A percentile compares a stretch with the other conserved stretches of the same genome.
Conservation (phyloP, 2,888 invertebrate genomes). For the Plutella xylostella region DNA sequence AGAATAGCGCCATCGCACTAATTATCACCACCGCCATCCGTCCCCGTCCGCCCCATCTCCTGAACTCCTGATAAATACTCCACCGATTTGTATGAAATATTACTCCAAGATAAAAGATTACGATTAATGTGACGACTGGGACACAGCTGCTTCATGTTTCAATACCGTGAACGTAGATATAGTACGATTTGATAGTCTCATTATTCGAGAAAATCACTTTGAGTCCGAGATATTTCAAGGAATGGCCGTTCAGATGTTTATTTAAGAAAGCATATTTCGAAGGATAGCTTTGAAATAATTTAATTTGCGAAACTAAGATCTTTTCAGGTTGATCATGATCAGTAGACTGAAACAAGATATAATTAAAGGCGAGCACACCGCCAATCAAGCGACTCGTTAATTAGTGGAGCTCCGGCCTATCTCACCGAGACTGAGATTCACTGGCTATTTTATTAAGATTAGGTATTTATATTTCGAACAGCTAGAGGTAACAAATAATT, state of each 20-base stretch:
- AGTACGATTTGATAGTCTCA: too few species aligned
- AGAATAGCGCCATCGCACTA: conserved; percentile 58
- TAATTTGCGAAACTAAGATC: not conserved
- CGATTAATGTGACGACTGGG: conserved; percentile 8
- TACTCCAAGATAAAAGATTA: conserved; percentile 21
- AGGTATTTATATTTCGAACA: too few species aligned
- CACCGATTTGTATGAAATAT: conserved; percentile 42
- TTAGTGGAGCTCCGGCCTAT: not conserved
- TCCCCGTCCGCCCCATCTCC: conserved; percentile 20
- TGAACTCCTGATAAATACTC: conserved; percentile 38
- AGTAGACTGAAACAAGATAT: conserved; percentile 2
- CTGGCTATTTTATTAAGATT: too few species aligned
- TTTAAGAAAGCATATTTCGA: too few species aligned
- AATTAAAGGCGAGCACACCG: conserved; percentile 5
- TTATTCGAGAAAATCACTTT: too few species aligned
- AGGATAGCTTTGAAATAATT: not conserved
- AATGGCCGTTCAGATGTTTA: too few species aligned
- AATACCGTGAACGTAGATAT: too few species aligned
- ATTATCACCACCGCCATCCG: conserved; percentile 56
- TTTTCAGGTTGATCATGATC: not conserved
- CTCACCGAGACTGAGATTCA: too few species aligned
- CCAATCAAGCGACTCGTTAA: conserved; percentile 14
- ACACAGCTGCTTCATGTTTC: too few species aligned
- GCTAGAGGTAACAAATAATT: too few species aligned
- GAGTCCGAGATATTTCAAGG: too few species aligned